A percentile compares a stretch with the other conserved stretches of the same genome.
phyloP scores from a whole-genome alignment of 2,113 vertebrate species.

The Lichenostomus cassidix region DNA sequence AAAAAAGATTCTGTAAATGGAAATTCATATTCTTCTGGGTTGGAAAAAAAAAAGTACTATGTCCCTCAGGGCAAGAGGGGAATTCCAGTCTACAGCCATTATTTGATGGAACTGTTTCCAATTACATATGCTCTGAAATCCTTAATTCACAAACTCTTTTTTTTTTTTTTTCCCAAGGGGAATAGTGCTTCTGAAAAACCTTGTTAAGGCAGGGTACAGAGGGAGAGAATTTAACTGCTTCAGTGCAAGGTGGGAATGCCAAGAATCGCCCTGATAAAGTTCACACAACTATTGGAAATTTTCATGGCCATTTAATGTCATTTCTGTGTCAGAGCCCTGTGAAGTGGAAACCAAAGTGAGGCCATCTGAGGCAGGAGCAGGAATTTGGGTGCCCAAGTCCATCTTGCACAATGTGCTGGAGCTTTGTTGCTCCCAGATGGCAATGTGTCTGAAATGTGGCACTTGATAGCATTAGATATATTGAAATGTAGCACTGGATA shows the following conservation, averaged over 20 bases:
- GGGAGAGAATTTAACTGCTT: background rate
- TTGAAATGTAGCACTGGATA: too few relatives aligned
- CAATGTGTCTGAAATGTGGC: background rate
- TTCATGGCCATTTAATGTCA: background rate
- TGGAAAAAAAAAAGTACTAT: background rate
- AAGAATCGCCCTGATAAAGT: background rate
- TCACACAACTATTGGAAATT: background rate
- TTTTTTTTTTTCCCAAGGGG: background rate
- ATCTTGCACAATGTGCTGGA: background rate
- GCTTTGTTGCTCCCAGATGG: background rate
- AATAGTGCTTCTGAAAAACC: background rate
- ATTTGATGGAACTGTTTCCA: constrained; percentile 20
- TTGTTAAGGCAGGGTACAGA: background rate
- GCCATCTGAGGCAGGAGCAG: background rate
- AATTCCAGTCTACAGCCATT: background rate
- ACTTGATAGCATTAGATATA: too few relatives aligned
- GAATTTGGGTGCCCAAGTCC: background rate
- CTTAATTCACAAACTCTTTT: background rate
- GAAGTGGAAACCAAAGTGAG: background rate
- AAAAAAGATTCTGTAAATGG: background rate
- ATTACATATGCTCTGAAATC: background rate
- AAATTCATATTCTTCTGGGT: background rate
- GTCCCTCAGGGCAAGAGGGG: background rate
- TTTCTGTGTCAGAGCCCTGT: background rate
- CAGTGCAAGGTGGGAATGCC: background rate